phyloP scores from a whole-genome alignment of 2,797 vertebrate genomes.

The Oreochromis mossambicus region DNA sequence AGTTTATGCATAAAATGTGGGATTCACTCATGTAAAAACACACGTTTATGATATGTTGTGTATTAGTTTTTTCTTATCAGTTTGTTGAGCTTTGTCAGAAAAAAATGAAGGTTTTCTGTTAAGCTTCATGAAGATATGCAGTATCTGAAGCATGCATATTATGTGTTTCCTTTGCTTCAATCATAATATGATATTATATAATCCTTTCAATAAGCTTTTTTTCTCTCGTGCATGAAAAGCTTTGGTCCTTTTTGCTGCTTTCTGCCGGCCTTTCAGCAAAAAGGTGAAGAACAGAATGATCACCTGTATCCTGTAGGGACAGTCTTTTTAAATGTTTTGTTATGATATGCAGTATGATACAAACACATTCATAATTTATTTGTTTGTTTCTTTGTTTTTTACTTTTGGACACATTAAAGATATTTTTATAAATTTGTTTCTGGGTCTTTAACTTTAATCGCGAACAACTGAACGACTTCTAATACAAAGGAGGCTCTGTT shows the following conservation, averaged over 20 bases:
- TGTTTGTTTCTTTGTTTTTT: slow-evolving; percentile 37
- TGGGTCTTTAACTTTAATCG: not conserved
- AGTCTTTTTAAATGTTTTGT: not conserved
- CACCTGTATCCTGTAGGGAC: not conserved
- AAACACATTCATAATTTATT: slow-evolving; percentile 58
- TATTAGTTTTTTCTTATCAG: slow-evolving; percentile 23
- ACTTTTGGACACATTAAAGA: slow-evolving; percentile 68
- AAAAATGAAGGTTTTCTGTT: slow-evolving; percentile 40
- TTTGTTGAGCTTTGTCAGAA: not conserved
- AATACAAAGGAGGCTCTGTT: accelerated
- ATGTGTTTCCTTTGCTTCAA: slow-evolving; percentile 30
- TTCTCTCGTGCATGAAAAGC: slow-evolving; percentile 49
- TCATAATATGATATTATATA: slow-evolving; percentile 21
- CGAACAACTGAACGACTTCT: not conserved
- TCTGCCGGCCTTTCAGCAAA: not conserved
- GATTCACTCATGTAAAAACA: slow-evolving; percentile 43
- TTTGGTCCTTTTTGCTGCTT: not conserved
- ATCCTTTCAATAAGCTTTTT: slow-evolving; percentile 10
- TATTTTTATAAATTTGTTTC: slow-evolving; percentile 65
- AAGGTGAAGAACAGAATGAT: not conserved
- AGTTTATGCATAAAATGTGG: slow-evolving; percentile 42
- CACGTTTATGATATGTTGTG: slow-evolving; percentile 31
- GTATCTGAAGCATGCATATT: slow-evolving; percentile 63
- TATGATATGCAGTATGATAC: slow-evolving; percentile 47
- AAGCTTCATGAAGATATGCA: slow-evolving; percentile 41